Percentiles rank a stretch among this genome's conserved stretches.
These are phyloP conservation scores for Cardiocondyla obscurior DNA, from an alignment of 1,140 invertebrate genomes.

Conservation along the genomic window DNA sequence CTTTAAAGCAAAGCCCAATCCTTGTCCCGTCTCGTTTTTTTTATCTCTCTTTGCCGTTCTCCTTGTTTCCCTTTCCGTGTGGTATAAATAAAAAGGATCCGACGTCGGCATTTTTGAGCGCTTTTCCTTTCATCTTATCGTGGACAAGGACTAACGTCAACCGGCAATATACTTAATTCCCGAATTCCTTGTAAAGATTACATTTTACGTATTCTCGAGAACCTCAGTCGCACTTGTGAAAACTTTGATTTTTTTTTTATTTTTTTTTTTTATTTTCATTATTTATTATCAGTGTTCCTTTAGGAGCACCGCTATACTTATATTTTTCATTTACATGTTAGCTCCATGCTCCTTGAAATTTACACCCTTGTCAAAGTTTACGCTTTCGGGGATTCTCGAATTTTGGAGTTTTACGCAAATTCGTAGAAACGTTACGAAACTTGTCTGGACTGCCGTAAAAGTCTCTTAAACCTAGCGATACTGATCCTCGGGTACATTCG, in stretches of 20 bases:
- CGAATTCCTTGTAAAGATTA: not conserved
- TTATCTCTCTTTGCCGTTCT: not conserved
- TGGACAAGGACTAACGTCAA: constrained; percentile 2
- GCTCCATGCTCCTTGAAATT: not conserved
- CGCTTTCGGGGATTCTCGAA: not conserved
- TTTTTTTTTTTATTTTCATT: no score
- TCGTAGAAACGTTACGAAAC: constrained; percentile 25
- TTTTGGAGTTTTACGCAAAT: constrained; percentile 1
- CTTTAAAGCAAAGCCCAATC: constrained; percentile 50
- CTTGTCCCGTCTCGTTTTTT: not conserved
- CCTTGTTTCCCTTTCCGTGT: not conserved
- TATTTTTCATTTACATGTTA: not conserved
- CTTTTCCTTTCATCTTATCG: not conserved
- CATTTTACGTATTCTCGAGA: not conserved
- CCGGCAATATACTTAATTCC: constrained; percentile 8
- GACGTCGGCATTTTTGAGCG: not conserved
- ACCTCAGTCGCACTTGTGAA: not conserved
- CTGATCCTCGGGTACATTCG: constrained; percentile 15
- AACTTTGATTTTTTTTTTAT: constrained; percentile 33
- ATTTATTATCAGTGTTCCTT: not conserved
- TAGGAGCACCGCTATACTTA: not conserved
- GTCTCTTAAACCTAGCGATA: constrained; percentile 17
- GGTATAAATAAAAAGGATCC: not conserved
- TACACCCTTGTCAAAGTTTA: not conserved
- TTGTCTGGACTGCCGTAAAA: not conserved